Base-by-base conservation (phyloP, 1,140 invertebrate species). In the Tribolium castaneum region DNA sequence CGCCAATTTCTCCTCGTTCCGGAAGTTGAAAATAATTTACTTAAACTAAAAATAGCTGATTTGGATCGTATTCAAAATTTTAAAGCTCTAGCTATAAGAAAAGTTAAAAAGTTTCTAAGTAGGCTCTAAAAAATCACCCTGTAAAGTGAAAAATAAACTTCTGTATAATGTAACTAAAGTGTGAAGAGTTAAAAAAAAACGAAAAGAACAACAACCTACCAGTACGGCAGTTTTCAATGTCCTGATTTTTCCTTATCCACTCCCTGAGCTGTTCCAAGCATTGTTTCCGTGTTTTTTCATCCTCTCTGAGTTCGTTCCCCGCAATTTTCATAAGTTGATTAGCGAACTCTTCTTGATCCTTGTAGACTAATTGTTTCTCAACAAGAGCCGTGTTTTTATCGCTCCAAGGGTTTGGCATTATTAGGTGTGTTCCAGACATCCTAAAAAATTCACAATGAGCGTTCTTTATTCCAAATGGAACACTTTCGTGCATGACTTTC, bases 201-300 rank as follows among this genome's bases (percentile, higher is more conserved):
- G 35, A 25, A 66, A 45, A 7, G 50, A 4, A 13, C 25, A 45
- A 73, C 59, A 59, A 62, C 45, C 51, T 84, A 91, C 91, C 91
- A 84, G 89, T 89, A 77, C 92, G 88, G 13, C 93, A 90, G 84
- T 93, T 91, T 80, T 87, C 87, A 54, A 94, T 88, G 82, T 94
- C 91, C 19, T 86, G 84, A 82, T 93, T 93, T 83, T 93, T 90
- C n/a, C 86, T 82, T 76, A 93, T 90, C 92, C 92, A 94, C 4
- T 92, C 89, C 54, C 89, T 87, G 79, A 94, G 87, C 81, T 92
- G 90, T 10, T 86, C 81, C 45, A 94, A 83, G 10, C 90, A 89
- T 81, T 93, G 91, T 35, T 90, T 89, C 30, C 90, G 87, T 0
- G 87, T 89, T 3, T 86, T 84, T 3, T 91, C 88, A 50, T 92